These are phyloP conservation scores for Dipodomys ordii DNA, from an alignment of 2,113 vertebrate genomes.

Conservation along the genomic window DNA sequence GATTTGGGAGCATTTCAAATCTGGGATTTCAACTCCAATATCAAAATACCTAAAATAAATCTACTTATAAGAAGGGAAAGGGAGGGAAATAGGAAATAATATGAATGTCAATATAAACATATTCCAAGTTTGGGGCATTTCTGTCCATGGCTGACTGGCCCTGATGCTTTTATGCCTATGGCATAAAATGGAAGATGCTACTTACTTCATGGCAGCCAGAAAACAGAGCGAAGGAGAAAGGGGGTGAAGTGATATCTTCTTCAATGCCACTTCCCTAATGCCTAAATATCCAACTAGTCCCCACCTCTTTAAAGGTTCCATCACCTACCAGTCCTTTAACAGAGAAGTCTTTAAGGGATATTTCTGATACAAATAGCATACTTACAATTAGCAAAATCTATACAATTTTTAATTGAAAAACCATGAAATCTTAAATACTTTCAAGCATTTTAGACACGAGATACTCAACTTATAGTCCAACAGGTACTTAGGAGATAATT, in stretches of 20 bases:
- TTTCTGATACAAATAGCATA: not conserved
- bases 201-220: not conserved
- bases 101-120: too few species aligned
- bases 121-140: not conserved
- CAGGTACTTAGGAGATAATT: not conserved
- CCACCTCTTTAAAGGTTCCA: not conserved
- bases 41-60: not conserved
- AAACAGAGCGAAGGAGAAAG: not conserved
- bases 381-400: not conserved
- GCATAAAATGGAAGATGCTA: not conserved
- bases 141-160: not conserved
- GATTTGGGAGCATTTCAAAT: not conserved
- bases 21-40: not conserved
- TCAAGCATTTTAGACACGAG: not conserved
- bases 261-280: not conserved
- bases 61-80: not conserved
- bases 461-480: constrained; percentile 14
- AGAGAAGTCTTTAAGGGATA: not conserved
- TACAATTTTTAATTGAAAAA: not conserved
- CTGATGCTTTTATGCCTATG: not conserved
- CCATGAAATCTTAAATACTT: not conserved
- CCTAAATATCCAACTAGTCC: not conserved
- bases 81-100: too few species aligned
- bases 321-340: not conserved
- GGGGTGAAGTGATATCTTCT: not conserved